These are phyloP conservation scores for Etheostoma spectabile DNA, from an alignment of 2,113 vertebrate species.

Conservation along the genomic window DNA sequence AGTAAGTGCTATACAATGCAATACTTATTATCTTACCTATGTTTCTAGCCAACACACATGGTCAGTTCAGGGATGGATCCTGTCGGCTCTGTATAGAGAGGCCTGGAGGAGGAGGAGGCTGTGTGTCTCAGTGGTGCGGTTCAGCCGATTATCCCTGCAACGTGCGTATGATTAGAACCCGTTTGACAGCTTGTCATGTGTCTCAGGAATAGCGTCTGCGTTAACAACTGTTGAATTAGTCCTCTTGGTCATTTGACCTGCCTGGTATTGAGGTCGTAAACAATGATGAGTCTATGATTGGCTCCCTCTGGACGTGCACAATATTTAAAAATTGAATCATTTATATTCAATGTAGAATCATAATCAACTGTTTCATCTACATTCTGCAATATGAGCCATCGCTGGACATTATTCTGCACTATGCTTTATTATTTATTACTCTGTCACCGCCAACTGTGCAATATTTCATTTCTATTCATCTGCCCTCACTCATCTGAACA, in stretches of 20 bases:
- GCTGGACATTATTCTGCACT: too few relatives aligned
- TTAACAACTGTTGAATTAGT: not conserved
- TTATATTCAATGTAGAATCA: not conserved
- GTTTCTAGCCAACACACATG: constrained; percentile 31
- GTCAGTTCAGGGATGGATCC: not conserved
- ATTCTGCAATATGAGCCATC: too few relatives aligned
- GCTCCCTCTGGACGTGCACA: not conserved
- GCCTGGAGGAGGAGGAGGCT: not conserved
- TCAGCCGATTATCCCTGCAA: constrained; percentile 29
- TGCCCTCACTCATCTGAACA: too few relatives aligned
- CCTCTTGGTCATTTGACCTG: not conserved
- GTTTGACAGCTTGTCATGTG: not conserved
- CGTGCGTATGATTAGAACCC: not conserved
- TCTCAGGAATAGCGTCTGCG: not conserved
- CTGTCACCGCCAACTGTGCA: too few relatives aligned
- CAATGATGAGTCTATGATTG: not conserved
- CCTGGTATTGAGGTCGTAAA: not conserved
- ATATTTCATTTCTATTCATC: too few relatives aligned
- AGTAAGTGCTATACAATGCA: not conserved
- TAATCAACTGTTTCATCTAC: not conserved
- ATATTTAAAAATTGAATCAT: not conserved
- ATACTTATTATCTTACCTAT: constrained; percentile 36
- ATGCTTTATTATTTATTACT: too few relatives aligned
- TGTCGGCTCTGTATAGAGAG: not conserved
- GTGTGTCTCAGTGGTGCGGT: not conserved